phyloP scores from a whole-genome alignment of 2,888 invertebrate species.

The Drosophila melanosoma region DNA sequence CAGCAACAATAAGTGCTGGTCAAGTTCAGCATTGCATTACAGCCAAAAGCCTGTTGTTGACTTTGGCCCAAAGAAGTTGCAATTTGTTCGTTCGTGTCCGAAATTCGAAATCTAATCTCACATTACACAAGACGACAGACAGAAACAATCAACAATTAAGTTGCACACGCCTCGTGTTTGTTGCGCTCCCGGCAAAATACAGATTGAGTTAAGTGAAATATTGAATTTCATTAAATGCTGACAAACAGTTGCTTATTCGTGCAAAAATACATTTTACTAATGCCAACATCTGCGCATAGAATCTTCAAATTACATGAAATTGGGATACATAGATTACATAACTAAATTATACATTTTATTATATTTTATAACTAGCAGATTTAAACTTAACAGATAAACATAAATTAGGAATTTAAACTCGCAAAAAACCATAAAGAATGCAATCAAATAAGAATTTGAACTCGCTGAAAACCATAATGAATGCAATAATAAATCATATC shows the following conservation, averaged over 20 bases:
- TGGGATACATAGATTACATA: neutral
- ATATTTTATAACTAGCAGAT: too few relatives aligned
- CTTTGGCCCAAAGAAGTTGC: conserved; percentile 51
- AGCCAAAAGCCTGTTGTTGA: conserved; percentile 32
- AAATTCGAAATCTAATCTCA: conserved; percentile 41
- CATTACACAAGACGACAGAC: conserved; percentile 40
- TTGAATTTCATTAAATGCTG: conserved; percentile 53
- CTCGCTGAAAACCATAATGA: neutral
- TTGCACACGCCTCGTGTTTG: conserved; percentile 47
- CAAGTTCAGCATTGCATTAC: conserved; percentile 50
- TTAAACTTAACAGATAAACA: neutral
- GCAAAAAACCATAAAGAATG: conserved; percentile 4
- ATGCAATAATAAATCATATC: conserved; percentile 3
- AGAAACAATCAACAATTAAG: conserved; percentile 44
- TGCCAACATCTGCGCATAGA: conserved; percentile 4
- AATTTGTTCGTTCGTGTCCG: conserved; percentile 44
- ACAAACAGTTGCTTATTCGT: conserved; percentile 35
- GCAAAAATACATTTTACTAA: conserved; percentile 29
- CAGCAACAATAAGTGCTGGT: conserved; percentile 19
- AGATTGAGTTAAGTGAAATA: conserved; percentile 38
- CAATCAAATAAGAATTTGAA: neutral
- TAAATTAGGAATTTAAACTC: neutral
- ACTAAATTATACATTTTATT: neutral
- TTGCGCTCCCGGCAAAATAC: conserved; percentile 24
- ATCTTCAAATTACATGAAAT: conserved; percentile 26